A percentile compares a stretch with the other conserved stretches of the same genome.
phyloP scores from a whole-genome alignment of 2,888 invertebrate species.

The Podabrus alpinus region DNA sequence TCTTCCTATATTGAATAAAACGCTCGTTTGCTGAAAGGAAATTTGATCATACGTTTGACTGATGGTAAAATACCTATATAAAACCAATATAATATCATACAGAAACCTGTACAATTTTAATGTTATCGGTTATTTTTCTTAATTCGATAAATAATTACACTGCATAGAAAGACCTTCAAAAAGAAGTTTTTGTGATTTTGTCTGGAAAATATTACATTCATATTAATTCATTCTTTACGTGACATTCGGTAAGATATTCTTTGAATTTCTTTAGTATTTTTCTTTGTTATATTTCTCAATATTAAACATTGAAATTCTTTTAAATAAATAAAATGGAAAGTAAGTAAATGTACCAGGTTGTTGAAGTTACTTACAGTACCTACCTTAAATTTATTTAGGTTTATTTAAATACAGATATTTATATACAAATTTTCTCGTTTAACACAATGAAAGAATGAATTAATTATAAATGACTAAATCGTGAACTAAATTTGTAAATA shows the following conservation, averaged over 20 bases:
- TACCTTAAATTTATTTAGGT: too few species aligned
- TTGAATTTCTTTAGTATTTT: not conserved
- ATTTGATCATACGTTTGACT: slow-evolving; percentile 3
- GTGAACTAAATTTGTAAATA: too few species aligned
- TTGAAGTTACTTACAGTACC: too few species aligned
- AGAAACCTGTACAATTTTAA: not conserved
- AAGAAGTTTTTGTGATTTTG: not conserved
- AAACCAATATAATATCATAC: not conserved
- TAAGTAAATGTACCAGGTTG: not conserved
- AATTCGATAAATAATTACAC: not conserved
- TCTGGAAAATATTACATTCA: not conserved
- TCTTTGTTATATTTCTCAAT: not conserved
- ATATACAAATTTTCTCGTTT: too few species aligned
- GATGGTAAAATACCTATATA: not conserved
- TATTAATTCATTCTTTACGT: not conserved
- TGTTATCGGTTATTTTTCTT: not conserved
- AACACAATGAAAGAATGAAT: too few species aligned
- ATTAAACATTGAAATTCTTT: not conserved
- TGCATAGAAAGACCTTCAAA: not conserved
- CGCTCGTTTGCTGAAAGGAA: slow-evolving; percentile 1
- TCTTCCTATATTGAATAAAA: not conserved
- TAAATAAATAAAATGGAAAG: not conserved
- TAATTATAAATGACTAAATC: too few species aligned
- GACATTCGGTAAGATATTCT: not conserved
- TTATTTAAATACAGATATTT: too few species aligned